A percentile compares a stretch with the other conserved stretches of the same genome.
Conservation (phyloP, 2,113 vertebrate genomes). For the Vulpes lagopus region DNA sequence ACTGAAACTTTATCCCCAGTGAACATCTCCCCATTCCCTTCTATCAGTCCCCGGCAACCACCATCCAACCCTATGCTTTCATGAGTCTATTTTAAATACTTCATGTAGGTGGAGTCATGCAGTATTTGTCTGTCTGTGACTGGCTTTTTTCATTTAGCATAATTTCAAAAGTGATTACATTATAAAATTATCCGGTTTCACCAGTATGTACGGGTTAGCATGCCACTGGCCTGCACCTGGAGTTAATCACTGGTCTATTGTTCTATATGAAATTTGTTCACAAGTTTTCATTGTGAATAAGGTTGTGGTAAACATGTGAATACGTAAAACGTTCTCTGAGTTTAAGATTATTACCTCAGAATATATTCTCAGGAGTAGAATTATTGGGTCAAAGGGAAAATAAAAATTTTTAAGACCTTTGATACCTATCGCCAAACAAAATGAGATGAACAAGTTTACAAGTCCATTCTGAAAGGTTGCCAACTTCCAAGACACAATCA, state of each 20-base stretch:
- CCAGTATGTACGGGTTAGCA: no score
- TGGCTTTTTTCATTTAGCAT: background rate
- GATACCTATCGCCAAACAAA: background rate
- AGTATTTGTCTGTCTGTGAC: background rate
- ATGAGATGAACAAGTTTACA: conserved; percentile 38
- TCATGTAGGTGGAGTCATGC: background rate
- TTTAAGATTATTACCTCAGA: background rate
- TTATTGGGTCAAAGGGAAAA: conserved; percentile 23
- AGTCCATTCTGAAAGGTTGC: conserved; percentile 16
- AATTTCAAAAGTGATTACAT: background rate
- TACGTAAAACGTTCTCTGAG: background rate
- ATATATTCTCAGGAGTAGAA: background rate
- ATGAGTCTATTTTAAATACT: background rate
- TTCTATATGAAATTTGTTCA: background rate
- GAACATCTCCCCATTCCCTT: fast-evolving
- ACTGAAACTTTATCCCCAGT: background rate
- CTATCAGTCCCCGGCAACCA: fast-evolving
- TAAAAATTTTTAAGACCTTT: conserved; percentile 3
- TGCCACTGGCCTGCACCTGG: background rate
- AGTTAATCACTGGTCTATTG: background rate
- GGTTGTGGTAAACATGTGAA: background rate
- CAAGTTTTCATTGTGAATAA: background rate
- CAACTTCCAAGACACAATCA: background rate
- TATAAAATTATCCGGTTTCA: background rate
- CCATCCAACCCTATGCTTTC: background rate